Conservation (phyloP, 2,797 vertebrate genomes). For the Pantherophis vulpinus region DNA sequence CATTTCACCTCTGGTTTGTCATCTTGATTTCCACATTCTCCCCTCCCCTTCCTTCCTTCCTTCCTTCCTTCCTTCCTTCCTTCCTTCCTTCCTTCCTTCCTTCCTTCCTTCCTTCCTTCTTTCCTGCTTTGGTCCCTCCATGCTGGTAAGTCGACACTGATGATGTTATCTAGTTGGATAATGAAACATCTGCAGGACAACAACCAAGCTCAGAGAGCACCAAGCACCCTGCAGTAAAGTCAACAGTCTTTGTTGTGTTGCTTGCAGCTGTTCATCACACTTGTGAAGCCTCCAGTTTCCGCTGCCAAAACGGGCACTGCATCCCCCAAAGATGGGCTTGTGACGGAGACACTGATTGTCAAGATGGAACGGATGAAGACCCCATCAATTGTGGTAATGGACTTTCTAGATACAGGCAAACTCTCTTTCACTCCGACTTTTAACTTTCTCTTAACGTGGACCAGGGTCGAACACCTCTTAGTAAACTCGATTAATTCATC, state of each 20-base stretch:
- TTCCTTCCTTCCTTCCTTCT: neutral
- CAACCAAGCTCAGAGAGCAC: neutral
- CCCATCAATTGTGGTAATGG: constrained; percentile 78
- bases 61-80: too few species aligned
- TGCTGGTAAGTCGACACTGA: neutral
- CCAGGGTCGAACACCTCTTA: neutral
- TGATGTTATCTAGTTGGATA: neutral
- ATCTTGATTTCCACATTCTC: neutral
- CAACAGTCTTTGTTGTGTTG: constrained; percentile 2
- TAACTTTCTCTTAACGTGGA: neutral
- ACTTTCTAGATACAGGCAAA: neutral
- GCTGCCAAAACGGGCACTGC: constrained; percentile 94
- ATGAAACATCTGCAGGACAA: neutral
- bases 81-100: too few species aligned
- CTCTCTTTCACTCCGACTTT: neutral
- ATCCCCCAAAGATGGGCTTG: constrained; percentile 96
- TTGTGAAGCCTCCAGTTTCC: constrained; percentile 93
- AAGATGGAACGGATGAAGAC: constrained; percentile 92
- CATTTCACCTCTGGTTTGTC: neutral
- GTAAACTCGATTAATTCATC: neutral
- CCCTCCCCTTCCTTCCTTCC: neutral
- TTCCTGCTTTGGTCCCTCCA: neutral
- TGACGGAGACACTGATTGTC: constrained; percentile 92
- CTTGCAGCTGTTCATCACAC: constrained; percentile 87
- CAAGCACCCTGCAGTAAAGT: neutral